Evolutionary conservation across 2,888 invertebrate genomes (phyloP).

Genomic region (Lordiphosa andalusiaca): DNA sequence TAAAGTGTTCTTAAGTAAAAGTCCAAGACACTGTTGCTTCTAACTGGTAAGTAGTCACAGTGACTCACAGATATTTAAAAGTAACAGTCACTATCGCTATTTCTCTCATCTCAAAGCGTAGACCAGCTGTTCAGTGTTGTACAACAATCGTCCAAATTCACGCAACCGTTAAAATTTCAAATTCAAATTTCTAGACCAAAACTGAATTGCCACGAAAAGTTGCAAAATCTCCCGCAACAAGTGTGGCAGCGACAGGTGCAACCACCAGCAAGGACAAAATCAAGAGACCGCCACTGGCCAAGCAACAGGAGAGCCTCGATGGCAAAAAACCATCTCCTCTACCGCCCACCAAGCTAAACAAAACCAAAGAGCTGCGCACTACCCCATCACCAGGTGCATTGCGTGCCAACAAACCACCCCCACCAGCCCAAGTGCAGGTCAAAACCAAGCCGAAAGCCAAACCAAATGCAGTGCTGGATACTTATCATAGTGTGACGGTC

Average conservation of each 20-base stretch:
- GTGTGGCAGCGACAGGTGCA: conserved; percentile 19
- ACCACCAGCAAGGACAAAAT: conserved; percentile 21
- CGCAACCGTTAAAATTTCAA: conserved; percentile 13
- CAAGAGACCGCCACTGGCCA: conserved; percentile 28
- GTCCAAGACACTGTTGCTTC: too few species aligned
- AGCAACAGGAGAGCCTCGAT: conserved; percentile 44
- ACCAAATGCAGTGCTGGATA: conserved; percentile 76
- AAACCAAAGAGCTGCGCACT: conserved; percentile 23
- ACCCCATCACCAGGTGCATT: conserved; percentile 49
- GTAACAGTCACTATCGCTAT: neutral
- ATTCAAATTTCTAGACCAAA: conserved; percentile 34
- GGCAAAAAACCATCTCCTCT: conserved; percentile 32
- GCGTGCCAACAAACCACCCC: conserved; percentile 40
- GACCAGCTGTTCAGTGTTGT: conserved; percentile 28
- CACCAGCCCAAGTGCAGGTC: conserved; percentile 4
- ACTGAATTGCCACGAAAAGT: conserved; percentile 42
- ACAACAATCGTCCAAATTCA: too few species aligned
- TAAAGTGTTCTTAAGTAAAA: too few species aligned
- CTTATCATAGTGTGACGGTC: conserved; percentile 79
- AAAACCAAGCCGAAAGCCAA: conserved; percentile 48
- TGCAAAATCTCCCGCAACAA: conserved; percentile 46
- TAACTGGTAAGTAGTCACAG: too few species aligned
- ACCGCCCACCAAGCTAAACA: conserved; percentile 20
- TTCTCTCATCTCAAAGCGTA: neutral
- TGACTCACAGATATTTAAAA: neutral